These are phyloP conservation scores for Icerya purchasi DNA, from an alignment of 2,888 invertebrate species.

Conservation along the genomic window DNA sequence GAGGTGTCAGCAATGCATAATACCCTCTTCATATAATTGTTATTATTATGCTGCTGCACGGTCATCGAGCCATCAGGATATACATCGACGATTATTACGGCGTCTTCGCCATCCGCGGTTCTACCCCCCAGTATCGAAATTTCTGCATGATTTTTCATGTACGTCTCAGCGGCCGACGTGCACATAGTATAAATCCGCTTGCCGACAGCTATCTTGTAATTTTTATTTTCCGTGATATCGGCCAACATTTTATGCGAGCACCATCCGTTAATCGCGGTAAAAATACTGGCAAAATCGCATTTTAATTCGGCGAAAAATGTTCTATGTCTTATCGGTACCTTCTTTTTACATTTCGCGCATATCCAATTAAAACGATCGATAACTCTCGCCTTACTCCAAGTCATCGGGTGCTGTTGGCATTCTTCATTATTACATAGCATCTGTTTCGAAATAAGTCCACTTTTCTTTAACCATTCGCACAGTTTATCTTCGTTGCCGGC, in stretches of 20 bases:
- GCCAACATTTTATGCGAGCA: constrained; percentile 11
- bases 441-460: constrained; percentile 27
- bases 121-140: constrained; percentile 34
- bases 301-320: constrained; percentile 40
- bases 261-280: constrained; percentile 15
- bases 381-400: constrained; percentile 30
- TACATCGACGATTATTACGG: constrained; percentile 39
- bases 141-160: constrained; percentile 28
- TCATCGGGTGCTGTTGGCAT: constrained; percentile 26
- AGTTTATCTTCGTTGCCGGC: constrained; percentile 32
- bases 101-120: constrained; percentile 24
- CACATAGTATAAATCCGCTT: constrained; percentile 35
- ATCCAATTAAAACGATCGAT: constrained; percentile 32
- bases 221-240: constrained; percentile 12
- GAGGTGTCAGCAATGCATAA: constrained; percentile 41
- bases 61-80: constrained; percentile 39
- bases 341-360: constrained; percentile 28
- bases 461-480: constrained; percentile 31
- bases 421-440: constrained; percentile 25
- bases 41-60: constrained; percentile 28
- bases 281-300: constrained; percentile 29
- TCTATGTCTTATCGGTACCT: constrained; percentile 28
- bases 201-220: constrained; percentile 26
- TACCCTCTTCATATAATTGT: constrained; percentile 34
- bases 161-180: constrained; percentile 29